Percentiles rank a stretch among this genome's conserved stretches.
Conservation (phyloP, 2,797 vertebrate species). For the Parotocinclus haroldoi region DNA sequence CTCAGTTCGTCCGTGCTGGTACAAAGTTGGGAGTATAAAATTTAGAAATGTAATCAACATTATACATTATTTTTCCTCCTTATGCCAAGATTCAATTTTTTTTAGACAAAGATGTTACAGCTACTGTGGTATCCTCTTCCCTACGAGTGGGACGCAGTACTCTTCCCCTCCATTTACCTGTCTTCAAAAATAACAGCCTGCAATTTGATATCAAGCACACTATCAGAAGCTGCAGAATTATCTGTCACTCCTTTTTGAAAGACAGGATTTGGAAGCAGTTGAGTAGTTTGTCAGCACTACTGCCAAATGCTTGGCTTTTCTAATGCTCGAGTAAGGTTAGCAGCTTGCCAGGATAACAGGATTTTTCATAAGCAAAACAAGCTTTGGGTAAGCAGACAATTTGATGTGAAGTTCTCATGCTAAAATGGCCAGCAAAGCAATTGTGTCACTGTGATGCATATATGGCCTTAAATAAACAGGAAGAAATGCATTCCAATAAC, state of each 20-base stretch:
- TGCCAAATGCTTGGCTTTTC: slow-evolving; percentile 24
- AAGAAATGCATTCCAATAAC: neutral
- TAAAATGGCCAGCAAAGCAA: neutral
- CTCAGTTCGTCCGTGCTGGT: too few relatives aligned
- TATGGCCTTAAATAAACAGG: slow-evolving; percentile 9
- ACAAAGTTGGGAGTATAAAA: too few relatives aligned
- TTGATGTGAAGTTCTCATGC: neutral
- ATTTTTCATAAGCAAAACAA: slow-evolving; percentile 4
- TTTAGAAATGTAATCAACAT: slow-evolving; percentile 3
- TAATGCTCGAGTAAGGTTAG: slow-evolving; percentile 14
- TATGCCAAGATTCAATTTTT: slow-evolving; percentile 47
- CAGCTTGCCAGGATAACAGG: neutral
- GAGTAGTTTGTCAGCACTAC: slow-evolving; percentile 25
- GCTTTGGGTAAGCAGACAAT: slow-evolving; percentile 1
- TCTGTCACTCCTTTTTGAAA: slow-evolving; percentile 41
- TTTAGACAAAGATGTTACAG: slow-evolving; percentile 61
- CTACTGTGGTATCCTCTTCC: slow-evolving; percentile 57
- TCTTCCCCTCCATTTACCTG: slow-evolving; percentile 54
- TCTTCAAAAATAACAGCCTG: slow-evolving; percentile 55
- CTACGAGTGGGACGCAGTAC: slow-evolving; percentile 52
- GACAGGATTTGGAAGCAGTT: slow-evolving; percentile 32
- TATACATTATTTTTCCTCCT: slow-evolving; percentile 24
- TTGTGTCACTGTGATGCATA: neutral
- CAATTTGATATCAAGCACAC: slow-evolving; percentile 64
- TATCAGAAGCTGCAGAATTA: slow-evolving; percentile 59